Evolutionary conservation across 1,140 invertebrate genomes (phyloP).

Genomic region (Colletes gigas): DNA sequence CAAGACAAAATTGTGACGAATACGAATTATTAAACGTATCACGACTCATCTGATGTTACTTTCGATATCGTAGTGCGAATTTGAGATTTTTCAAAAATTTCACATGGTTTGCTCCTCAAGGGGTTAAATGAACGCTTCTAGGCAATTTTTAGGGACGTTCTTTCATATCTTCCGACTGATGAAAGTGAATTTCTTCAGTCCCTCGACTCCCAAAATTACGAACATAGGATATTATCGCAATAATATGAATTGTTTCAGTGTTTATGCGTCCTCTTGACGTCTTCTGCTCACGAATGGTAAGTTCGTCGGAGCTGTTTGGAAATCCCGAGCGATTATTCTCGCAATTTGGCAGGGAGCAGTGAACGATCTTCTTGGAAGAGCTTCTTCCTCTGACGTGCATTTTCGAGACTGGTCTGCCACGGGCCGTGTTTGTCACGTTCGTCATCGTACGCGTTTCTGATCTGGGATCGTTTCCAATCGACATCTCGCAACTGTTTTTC

Average conservation of each 20-base stretch:
- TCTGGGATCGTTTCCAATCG: background rate
- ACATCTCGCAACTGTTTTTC: background rate
- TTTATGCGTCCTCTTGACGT: background rate
- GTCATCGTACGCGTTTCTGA: background rate
- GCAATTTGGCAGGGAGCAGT: slow-evolving; percentile 22
- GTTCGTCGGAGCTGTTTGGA: background rate
- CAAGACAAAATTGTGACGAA: too few species aligned
- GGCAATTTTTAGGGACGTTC: background rate
- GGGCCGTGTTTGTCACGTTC: background rate
- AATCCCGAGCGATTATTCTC: background rate
- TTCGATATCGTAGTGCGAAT: too few species aligned
- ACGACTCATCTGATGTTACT: too few species aligned
- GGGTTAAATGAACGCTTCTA: background rate
- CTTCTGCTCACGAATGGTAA: background rate
- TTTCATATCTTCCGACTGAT: background rate
- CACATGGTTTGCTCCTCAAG: too few species aligned
- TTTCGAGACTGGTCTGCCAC: slow-evolving; percentile 26
- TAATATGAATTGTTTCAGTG: background rate
- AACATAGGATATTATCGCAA: background rate
- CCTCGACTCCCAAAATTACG: too few species aligned
- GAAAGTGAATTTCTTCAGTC: background rate
- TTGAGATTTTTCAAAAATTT: too few species aligned
- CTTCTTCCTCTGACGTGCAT: slow-evolving; percentile 24
- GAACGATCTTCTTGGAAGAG: slow-evolving; percentile 42
- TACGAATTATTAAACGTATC: too few species aligned